A percentile compares a stretch with the other conserved stretches of the same genome.
phyloP scores from a whole-genome alignment of 2,113 vertebrate species.

The Cercopithecus mona region DNA sequence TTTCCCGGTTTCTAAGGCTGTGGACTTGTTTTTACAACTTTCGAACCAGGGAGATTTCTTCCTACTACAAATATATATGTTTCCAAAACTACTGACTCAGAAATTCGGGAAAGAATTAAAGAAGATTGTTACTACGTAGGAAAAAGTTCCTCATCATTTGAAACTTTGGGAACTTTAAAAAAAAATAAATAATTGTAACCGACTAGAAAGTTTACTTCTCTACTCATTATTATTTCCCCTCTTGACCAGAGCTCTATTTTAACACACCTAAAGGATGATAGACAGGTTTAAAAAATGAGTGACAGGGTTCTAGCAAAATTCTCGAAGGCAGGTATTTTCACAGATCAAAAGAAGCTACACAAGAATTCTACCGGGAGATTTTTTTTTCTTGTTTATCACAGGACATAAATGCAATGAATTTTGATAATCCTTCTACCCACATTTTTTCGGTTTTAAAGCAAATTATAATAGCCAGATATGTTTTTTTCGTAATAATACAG shows the following conservation, averaged over 20 bases:
- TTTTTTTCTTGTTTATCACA: background rate
- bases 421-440: background rate
- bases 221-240: background rate
- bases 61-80: background rate
- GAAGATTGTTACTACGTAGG: background rate
- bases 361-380: background rate
- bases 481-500: background rate
- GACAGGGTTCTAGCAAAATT: background rate
- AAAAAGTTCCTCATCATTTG: background rate
- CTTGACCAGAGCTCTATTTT: background rate
- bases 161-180: background rate
- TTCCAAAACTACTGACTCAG: conserved; percentile 8
- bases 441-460: background rate
- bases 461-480: background rate
- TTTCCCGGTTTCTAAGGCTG: background rate
- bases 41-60: background rate
- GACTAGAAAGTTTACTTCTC: background rate
- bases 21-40: background rate
- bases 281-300: background rate
- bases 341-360: background rate
- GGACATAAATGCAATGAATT: conserved; percentile 41
- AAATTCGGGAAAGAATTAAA: conserved; percentile 10
- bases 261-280: background rate
- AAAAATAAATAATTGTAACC: background rate
- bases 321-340: background rate